Base-by-base conservation (phyloP, 35 echinoderm and acorn worm genomes). In the Amphiura filiformis region DNA sequence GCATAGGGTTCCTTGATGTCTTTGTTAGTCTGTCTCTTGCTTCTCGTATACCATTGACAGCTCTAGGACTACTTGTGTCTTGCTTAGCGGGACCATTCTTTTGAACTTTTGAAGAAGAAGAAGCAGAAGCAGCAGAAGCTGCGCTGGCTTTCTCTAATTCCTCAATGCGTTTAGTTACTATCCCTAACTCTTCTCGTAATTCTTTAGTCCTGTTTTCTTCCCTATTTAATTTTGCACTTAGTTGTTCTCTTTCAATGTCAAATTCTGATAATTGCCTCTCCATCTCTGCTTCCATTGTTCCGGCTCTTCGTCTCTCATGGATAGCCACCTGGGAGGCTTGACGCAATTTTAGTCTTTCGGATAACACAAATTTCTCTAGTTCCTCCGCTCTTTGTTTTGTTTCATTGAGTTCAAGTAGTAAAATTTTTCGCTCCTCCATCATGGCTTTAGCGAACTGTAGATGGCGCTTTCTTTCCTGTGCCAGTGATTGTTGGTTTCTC, bases 171-270 rank as follows among this genome's bases (percentile, higher is more conserved):
- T 89, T 89, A 37, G 31, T 15, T n/a, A 56, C 79, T 38, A 39
- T 34, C 3, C 90, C 90, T 39, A 99, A 75, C 57, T 92, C 84
- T 26, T 92, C 90, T 32, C 87, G 82, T 13, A 95, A 70, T 77
- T 99, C 89, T 85, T 84, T 92, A 81, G 90, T 94, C 65, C 96
- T 94, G 38, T 85, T 92, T 82, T 99, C 96, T 79, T 99, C 96
- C 18, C 96, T 28, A 31, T 99, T 91, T 28, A 93, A 87, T 75
- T 94, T 92, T 17, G 89, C 96, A 31, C 87, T 75, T 35, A 99
- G 82, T 78, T 99, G 96, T 80, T 99, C 96, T 41, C 93, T 90
- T 81, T 99, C 96, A 33, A 94, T 93, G 65, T 99, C 96, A 94
- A 94, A 94, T 38, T 99, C 96, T 33, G 96, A 95, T 0, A 99